Evolutionary conservation across 2,888 invertebrate genomes (phyloP).

Genomic region (Phaedon cochleariae): DNA sequence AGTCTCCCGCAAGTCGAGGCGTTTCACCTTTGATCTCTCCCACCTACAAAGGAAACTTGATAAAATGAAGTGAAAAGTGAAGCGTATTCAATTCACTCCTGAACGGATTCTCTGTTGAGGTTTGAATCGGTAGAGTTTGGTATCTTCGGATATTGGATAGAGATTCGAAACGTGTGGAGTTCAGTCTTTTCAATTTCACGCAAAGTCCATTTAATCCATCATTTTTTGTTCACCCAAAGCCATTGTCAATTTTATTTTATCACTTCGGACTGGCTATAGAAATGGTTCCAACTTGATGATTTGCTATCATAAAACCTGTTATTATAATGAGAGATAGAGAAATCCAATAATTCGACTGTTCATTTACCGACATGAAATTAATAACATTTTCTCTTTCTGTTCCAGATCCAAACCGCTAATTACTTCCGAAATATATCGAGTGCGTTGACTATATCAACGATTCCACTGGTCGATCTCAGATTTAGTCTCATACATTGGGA

Average conservation of each 20-base stretch:
- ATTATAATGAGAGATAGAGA: too few relatives aligned
- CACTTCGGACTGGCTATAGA: too few relatives aligned
- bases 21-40: neutral
- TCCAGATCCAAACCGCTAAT: slow-evolving; percentile 11
- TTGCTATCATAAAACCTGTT: too few relatives aligned
- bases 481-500: neutral
- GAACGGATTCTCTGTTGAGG: neutral
- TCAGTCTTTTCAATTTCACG: too few relatives aligned
- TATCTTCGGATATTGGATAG: too few relatives aligned
- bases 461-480: neutral
- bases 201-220: too few relatives aligned
- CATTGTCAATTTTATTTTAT: too few relatives aligned
- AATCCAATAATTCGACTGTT: too few relatives aligned
- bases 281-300: too few relatives aligned
- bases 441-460: neutral
- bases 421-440: neutral
- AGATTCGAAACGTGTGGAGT: too few relatives aligned
- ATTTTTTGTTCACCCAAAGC: too few relatives aligned
- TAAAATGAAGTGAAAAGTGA: neutral
- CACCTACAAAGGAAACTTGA: neutral
- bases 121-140: too few relatives aligned
- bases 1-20: neutral
- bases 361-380: neutral
- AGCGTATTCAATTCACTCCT: neutral
- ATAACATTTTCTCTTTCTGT: neutral